Percentiles rank a stretch among this genome's conserved stretches.
Conservation (phyloP, 2,797 vertebrate species). For the Schizopygopsis malacanthus region DNA sequence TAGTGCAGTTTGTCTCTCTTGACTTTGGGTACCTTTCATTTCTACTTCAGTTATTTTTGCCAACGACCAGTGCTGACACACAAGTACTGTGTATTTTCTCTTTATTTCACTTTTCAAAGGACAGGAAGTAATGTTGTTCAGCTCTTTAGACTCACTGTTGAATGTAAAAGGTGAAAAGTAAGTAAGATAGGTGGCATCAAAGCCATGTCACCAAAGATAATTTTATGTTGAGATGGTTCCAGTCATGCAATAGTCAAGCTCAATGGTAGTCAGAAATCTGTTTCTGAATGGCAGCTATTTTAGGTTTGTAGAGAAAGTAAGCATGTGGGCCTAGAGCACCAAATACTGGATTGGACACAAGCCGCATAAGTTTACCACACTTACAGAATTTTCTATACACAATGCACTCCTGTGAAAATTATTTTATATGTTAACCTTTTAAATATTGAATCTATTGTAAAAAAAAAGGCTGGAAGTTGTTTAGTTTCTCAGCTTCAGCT, state of each 20-base stretch:
- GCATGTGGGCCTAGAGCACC: slow-evolving; percentile 5
- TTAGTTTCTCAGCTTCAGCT: neutral
- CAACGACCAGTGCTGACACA: slow-evolving; percentile 57
- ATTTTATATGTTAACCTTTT: slow-evolving; percentile 8
- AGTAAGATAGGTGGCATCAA: slow-evolving; percentile 43
- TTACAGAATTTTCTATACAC: neutral
- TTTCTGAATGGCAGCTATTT: slow-evolving; percentile 18
- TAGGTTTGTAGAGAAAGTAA: slow-evolving; percentile 4
- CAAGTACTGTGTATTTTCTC: slow-evolving; percentile 59
- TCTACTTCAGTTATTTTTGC: slow-evolving; percentile 52
- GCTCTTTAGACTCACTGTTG: slow-evolving; percentile 53
- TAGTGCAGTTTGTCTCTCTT: slow-evolving; percentile 29
- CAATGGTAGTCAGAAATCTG: too few relatives aligned
- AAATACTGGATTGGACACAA: slow-evolving; percentile 40
- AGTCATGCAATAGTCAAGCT: slow-evolving; percentile 61
- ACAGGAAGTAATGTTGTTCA: slow-evolving; percentile 46
- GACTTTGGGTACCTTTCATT: slow-evolving; percentile 53
- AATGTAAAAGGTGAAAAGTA: slow-evolving; percentile 47
- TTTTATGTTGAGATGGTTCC: slow-evolving; percentile 61
- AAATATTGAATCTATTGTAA: slow-evolving; percentile 21
- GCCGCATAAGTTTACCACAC: slow-evolving; percentile 1
- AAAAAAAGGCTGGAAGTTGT: neutral
- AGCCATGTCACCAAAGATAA: slow-evolving; percentile 70
- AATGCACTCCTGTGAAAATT: neutral
- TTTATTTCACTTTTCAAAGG: slow-evolving; percentile 62